Evolutionary conservation across 2,113 vertebrate genomes (phyloP).

Genomic region (Mixornis gularis): DNA sequence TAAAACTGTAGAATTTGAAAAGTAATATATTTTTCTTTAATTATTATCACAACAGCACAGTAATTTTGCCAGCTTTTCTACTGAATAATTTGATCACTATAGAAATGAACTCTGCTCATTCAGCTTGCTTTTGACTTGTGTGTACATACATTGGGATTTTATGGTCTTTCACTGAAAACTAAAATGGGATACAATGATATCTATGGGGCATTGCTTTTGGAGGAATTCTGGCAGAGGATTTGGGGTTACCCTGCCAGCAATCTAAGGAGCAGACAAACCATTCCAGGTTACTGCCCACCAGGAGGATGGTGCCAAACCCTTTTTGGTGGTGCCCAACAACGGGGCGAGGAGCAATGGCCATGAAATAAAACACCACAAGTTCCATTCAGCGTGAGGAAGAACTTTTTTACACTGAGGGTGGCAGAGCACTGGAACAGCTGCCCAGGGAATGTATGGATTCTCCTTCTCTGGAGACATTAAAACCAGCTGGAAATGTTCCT

Average conservation of each 20-base stretch:
- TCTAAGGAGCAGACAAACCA: background rate
- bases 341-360: fast-evolving
- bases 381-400: background rate
- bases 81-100: background rate
- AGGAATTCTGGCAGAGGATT: background rate
- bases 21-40: slow-evolving; percentile 4
- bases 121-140: background rate
- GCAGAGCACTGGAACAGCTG: background rate
- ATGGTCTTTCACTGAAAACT: background rate
- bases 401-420: too few species aligned
- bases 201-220: background rate
- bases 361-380: background rate
- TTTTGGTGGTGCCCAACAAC: background rate
- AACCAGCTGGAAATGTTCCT: background rate
- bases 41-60: background rate
- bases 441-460: background rate
- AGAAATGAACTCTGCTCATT: background rate
- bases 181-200: background rate
- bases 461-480: background rate
- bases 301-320: background rate
- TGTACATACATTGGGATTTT: background rate
- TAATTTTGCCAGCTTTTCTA: background rate
- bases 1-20: background rate
- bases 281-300: background rate
- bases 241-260: background rate